These are phyloP conservation scores for Hormiphora californensis DNA, from an alignment of 37 sponge, comb jelly and placozoan genomes.

Conservation along the genomic window DNA sequence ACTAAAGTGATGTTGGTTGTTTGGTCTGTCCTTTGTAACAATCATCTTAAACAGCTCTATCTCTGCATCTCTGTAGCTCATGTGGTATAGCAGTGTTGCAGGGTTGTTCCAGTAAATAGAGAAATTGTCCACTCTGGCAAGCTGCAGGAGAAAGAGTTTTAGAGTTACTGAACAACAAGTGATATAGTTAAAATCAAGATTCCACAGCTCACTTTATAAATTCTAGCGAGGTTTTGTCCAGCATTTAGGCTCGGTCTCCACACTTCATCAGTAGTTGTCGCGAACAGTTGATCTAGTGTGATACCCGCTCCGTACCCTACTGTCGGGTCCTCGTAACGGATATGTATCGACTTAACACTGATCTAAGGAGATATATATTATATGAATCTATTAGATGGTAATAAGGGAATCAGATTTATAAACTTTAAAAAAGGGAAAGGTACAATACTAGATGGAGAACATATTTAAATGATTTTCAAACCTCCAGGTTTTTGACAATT, in stretches of 20 bases:
- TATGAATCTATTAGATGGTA: background rate
- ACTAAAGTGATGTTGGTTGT: slow-evolving; percentile 20
- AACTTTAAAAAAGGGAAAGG: too few species aligned
- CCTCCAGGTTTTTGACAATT: slow-evolving; percentile 39
- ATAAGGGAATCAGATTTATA: background rate
- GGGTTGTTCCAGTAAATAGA: slow-evolving; percentile 53
- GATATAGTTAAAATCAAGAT: too few species aligned
- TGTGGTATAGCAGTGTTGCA: background rate
- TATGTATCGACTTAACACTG: background rate
- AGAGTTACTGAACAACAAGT: too few species aligned
- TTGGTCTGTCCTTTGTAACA: background rate
- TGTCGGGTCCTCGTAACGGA: slow-evolving; percentile 34
- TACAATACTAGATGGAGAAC: too few species aligned
- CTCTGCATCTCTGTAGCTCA: background rate
- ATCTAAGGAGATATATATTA: background rate
- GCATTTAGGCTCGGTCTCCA: background rate
- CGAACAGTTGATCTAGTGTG: slow-evolving; percentile 15
- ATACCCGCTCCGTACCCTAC: slow-evolving; percentile 3
- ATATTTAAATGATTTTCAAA: background rate
- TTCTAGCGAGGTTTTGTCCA: background rate
- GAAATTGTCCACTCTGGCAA: background rate
- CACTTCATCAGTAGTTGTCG: slow-evolving; percentile 7
- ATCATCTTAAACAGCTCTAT: slow-evolving; percentile 4
- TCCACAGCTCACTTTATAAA: background rate
- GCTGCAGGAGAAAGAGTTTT: too few species aligned